Base-by-base conservation (phyloP, 2,888 invertebrate genomes). In the Andricus curvator region DNA sequence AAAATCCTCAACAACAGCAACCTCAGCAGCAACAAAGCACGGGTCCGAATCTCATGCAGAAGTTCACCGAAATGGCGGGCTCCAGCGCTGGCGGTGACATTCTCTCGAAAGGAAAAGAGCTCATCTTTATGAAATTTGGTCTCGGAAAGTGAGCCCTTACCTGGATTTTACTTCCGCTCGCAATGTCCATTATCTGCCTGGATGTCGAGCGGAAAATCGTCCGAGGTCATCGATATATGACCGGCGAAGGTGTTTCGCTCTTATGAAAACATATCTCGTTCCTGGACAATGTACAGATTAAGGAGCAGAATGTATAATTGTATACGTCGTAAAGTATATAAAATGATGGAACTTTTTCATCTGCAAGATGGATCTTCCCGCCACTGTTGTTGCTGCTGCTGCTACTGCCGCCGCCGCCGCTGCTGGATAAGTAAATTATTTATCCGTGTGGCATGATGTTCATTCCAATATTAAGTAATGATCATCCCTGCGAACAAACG, bases 111-210 rank as follows among this genome's bases (percentile, higher is more conserved):
- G 98, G 98, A 90, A 98, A 98, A 94, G 98, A 98, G 94, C 96
- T 98, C 87, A 97, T 98, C 93, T 98, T 98, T 93, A 98, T 98
- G 96, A 97, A 97, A 94, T 98, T 98, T 93, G 98, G 98, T 87
- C 95, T 98, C 88, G 97, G 97, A 90, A 93, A 93, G 91, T 93
- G 93, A 93, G 87, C 84, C 81, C 79, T 80, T 80, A 80, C 77
- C 64, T 74, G 56, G 56, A 37, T 33, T 74, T 37, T 74, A 29
- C 33, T 37, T 56, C 70, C 25, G 48, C 29, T 51, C 56, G 56
- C 33, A 13, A 37, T 74, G 4, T 37, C 56, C n/a, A 22, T 74
- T 13, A 4, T 22, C 33, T 74, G 60, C 74, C 33, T 74, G 13
- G 13, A 1, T 20, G 6, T 74, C 29, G 74, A 56, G 20, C 56